Percentiles rank a stretch among this genome's conserved stretches.
Evolutionary conservation across 2,888 invertebrate species (phyloP).

Genomic region (Prosopocoilus inquinatus): DNA sequence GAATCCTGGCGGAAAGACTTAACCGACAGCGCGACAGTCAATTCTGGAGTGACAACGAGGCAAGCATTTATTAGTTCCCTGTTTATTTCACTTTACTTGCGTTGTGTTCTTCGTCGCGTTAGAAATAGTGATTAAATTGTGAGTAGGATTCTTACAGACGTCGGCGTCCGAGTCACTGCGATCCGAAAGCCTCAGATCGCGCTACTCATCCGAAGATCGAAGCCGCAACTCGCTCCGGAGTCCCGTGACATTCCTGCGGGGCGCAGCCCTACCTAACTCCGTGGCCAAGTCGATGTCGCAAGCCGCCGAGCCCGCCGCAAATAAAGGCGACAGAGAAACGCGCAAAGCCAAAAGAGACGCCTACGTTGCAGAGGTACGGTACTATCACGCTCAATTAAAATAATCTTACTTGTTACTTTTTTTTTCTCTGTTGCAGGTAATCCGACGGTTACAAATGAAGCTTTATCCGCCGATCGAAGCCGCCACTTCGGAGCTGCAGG

Average conservation of each 20-base stretch:
- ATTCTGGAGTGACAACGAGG: slow-evolving; percentile 1
- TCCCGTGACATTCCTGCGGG: slow-evolving; percentile 19
- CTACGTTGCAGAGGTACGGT: slow-evolving; percentile 20
- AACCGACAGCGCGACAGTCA: slow-evolving; percentile 7
- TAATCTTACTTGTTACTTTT: too few species aligned
- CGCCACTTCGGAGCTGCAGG: too few species aligned
- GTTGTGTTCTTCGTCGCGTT: too few species aligned
- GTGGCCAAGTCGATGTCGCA: slow-evolving; percentile 7
- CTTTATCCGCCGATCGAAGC: background rate
- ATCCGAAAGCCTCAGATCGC: background rate
- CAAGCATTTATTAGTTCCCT: background rate
- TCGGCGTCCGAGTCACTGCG: background rate
- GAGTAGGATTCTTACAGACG: background rate
- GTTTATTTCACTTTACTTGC: background rate
- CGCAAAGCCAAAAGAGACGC: slow-evolving; percentile 16
- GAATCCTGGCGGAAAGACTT: slow-evolving; percentile 23
- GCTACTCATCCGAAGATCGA: too few species aligned
- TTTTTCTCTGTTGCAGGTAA: background rate
- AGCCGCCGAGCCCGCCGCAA: background rate
- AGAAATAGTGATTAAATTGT: background rate
- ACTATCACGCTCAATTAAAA: too few species aligned
- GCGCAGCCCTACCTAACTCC: slow-evolving; percentile 22
- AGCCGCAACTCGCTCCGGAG: background rate
- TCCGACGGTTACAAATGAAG: background rate
- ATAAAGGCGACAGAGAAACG: slow-evolving; percentile 3